phyloP scores from a whole-genome alignment of 2,888 invertebrate species.

The Tryphoninae sp. region DNA sequence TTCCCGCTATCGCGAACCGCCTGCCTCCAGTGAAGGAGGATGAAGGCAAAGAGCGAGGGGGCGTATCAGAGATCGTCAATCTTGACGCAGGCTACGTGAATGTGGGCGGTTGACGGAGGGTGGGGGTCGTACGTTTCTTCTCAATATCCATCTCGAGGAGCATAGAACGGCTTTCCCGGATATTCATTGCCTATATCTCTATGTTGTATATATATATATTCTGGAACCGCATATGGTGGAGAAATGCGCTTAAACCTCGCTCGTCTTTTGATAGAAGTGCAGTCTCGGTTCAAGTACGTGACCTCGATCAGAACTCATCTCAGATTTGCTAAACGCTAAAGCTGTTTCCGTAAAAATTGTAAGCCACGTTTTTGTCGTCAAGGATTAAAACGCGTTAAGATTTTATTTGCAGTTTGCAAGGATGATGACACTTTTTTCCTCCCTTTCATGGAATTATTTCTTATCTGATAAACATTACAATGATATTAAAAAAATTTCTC shows the following conservation, averaged over 20 bases:
- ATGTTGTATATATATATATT: neutral
- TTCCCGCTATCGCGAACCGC: slow-evolving; percentile 41
- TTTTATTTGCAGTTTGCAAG: too few relatives aligned
- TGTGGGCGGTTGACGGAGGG: slow-evolving; percentile 11
- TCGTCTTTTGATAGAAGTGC: slow-evolving; percentile 39
- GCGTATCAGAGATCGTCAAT: slow-evolving; percentile 44
- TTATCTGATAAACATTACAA: too few relatives aligned
- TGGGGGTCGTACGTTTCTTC: slow-evolving; percentile 36
- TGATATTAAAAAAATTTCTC: too few relatives aligned
- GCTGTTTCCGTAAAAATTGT: neutral
- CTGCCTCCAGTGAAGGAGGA: neutral
- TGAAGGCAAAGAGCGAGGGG: slow-evolving; percentile 30
- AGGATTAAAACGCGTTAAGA: neutral
- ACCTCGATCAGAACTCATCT: slow-evolving; percentile 13
- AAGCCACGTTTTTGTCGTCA: neutral
- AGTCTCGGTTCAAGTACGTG: slow-evolving; percentile 25
- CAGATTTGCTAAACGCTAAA: neutral
- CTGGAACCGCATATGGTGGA: slow-evolving; percentile 13
- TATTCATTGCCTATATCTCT: slow-evolving; percentile 44
- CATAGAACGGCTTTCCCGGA: slow-evolving; percentile 47
- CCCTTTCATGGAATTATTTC: too few relatives aligned
- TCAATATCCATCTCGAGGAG: slow-evolving; percentile 52
- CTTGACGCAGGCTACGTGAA: slow-evolving; percentile 4
- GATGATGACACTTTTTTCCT: too few relatives aligned
- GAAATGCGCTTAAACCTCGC: slow-evolving; percentile 29